phyloP scores from a whole-genome alignment of 2,888 invertebrate genomes.

The Megamerina dolium region DNA sequence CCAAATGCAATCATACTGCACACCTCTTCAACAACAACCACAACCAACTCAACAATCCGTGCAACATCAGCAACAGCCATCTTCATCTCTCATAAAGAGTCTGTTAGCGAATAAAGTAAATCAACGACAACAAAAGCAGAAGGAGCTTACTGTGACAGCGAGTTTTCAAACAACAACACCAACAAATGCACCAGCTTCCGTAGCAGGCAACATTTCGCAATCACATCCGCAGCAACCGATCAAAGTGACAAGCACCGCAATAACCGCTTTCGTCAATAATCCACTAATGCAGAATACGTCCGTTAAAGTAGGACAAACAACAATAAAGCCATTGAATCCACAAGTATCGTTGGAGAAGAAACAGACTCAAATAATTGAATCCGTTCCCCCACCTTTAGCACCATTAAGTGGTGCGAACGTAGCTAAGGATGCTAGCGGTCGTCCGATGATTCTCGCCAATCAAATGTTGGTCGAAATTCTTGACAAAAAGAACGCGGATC shows the following conservation, averaged over 20 bases:
- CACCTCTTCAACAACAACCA: no score
- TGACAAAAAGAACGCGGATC: conserved; percentile 60
- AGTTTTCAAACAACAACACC: conserved; percentile 33
- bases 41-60: neutral
- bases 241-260: conserved; percentile 41
- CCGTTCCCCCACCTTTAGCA: conserved; percentile 45
- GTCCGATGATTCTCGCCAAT: conserved; percentile 50
- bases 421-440: conserved; percentile 53
- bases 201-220: conserved; percentile 25
- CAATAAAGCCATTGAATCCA: conserved; percentile 44
- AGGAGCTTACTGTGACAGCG: conserved; percentile 52
- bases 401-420: conserved; percentile 42
- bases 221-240: conserved; percentile 44
- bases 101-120: conserved; percentile 88
- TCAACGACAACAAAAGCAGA: conserved; percentile 61
- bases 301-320: conserved; percentile 47
- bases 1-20: no score
- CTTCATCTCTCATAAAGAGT: conserved; percentile 86
- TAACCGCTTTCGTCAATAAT: conserved; percentile 46
- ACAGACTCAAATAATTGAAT: conserved; percentile 30
- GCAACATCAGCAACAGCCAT: conserved; percentile 21
- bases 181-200: conserved; percentile 24
- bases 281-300: conserved; percentile 45
- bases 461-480: conserved; percentile 80
- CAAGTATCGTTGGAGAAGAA: conserved; percentile 40